phyloP scores from a whole-genome alignment of 2,113 vertebrate genomes.

The Blennius ocellaris region DNA sequence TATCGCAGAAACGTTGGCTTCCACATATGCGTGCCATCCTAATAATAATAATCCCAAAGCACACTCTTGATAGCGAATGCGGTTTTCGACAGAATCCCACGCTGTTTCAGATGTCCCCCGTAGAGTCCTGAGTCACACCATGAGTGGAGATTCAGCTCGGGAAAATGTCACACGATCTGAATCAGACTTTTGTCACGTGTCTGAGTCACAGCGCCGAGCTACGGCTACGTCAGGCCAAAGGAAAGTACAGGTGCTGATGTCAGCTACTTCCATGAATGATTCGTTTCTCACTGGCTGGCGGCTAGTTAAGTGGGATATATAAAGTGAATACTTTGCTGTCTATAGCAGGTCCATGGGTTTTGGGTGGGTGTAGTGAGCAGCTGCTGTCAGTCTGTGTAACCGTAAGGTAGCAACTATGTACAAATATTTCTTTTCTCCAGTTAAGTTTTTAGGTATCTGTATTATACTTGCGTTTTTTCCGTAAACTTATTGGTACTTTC shows the following conservation, averaged over 20 bases:
- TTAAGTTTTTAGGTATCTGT: too few relatives aligned
- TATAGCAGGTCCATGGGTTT: background rate
- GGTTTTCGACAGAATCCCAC: conserved; percentile 9
- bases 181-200: conserved; percentile 52
- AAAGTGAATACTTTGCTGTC: background rate
- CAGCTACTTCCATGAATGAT: conserved; percentile 37
- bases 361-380: background rate
- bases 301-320: conserved; percentile 2
- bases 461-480: too few relatives aligned
- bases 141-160: conserved; percentile 30
- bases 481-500: too few relatives aligned
- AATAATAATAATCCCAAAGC: background rate
- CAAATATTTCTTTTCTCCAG: too few relatives aligned
- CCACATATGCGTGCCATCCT: conserved; percentile 13
- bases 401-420: too few relatives aligned
- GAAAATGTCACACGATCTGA: conserved; percentile 53
- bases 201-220: conserved; percentile 55
- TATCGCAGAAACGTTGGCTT: conserved; percentile 15
- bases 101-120: conserved; percentile 3
- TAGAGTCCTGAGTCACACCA: conserved; percentile 57
- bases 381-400: too few relatives aligned
- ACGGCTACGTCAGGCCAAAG: conserved; percentile 12
- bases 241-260: conserved; percentile 54
- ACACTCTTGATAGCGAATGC: too few relatives aligned
- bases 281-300: conserved; percentile 6